These are phyloP conservation scores for Bergia puertoricense DNA, from an alignment of 92 coral and sea anemone species.

Conservation along the genomic window DNA sequence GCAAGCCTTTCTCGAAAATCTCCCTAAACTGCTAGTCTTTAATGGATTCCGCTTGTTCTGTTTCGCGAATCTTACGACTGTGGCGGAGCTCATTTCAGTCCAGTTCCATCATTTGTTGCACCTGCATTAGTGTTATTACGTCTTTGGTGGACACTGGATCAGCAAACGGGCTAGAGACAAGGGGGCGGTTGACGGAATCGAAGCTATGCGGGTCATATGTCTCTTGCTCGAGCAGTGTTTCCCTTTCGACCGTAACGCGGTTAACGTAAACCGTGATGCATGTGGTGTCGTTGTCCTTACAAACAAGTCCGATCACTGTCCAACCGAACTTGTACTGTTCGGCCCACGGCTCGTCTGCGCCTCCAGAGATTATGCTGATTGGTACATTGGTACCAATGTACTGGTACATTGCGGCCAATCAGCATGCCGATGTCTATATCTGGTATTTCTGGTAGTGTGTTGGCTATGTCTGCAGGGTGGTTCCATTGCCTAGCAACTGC, in stretches of 20 bases:
- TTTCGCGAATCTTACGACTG: slow-evolving; percentile 41
- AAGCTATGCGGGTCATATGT: not conserved
- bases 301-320: slow-evolving; percentile 2
- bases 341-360: slow-evolving; percentile 50
- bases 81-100: slow-evolving; percentile 50
- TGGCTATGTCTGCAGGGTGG: slow-evolving; percentile 40
- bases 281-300: not conserved
- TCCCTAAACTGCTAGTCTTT: slow-evolving; percentile 29
- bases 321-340: slow-evolving; percentile 49
- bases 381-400: slow-evolving; percentile 17
- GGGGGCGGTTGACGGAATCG: not conserved
- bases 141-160: not conserved
- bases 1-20: no score
- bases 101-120: slow-evolving; percentile 52
- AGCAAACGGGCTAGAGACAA: not conserved
- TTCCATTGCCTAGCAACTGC: slow-evolving; percentile 38
- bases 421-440: slow-evolving; percentile 16
- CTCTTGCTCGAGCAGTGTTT: slow-evolving; percentile 11
- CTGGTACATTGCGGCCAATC: slow-evolving; percentile 28
- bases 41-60: slow-evolving; percentile 44
- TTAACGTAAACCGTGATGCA: slow-evolving; percentile 6
- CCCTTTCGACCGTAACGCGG: slow-evolving; percentile 41
- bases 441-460: slow-evolving; percentile 42
- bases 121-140: not conserved
- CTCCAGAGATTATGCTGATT: slow-evolving; percentile 48